Percentiles rank a stretch among this genome's conserved stretches.
phyloP scores from a whole-genome alignment of 2,888 invertebrate species.

The Drosophila neotestacea region DNA sequence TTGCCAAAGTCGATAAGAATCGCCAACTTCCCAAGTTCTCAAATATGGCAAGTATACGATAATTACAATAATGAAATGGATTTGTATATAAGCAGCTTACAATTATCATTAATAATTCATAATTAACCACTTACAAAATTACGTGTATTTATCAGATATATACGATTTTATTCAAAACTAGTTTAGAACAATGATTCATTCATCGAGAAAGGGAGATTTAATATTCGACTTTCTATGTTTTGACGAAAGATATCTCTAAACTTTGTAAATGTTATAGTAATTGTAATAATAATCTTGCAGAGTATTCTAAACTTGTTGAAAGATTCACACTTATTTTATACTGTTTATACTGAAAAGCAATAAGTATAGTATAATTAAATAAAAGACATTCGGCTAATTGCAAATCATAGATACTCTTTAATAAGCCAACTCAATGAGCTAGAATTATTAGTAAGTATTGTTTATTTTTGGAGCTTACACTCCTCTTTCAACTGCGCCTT shows the following conservation, averaged over 20 bases:
- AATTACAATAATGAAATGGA: constrained; percentile 13
- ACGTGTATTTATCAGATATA: background rate
- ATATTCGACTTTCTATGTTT: no score
- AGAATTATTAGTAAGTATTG: constrained; percentile 1
- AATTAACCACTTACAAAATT: background rate
- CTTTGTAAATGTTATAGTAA: no score
- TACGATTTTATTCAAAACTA: background rate
- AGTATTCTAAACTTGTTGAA: no score
- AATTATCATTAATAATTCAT: constrained; percentile 7
- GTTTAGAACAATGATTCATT: no score
- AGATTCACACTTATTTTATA: no score
- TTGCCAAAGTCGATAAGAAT: constrained; percentile 22
- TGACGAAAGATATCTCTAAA: no score
- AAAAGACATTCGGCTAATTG: constrained; percentile 1
- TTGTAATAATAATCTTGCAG: no score
- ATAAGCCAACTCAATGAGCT: background rate
- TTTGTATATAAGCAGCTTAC: constrained; percentile 14
- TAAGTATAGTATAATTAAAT: background rate
- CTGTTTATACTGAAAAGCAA: no score
- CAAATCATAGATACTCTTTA: constrained; percentile 6
- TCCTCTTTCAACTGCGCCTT: background rate
- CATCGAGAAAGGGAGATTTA: no score
- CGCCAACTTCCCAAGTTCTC: background rate
- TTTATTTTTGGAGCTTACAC: constrained; percentile 40
- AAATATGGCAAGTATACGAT: background rate